These are phyloP conservation scores for Rapana venosa DNA, from an alignment of 2,888 invertebrate species.

Conservation along the genomic window DNA sequence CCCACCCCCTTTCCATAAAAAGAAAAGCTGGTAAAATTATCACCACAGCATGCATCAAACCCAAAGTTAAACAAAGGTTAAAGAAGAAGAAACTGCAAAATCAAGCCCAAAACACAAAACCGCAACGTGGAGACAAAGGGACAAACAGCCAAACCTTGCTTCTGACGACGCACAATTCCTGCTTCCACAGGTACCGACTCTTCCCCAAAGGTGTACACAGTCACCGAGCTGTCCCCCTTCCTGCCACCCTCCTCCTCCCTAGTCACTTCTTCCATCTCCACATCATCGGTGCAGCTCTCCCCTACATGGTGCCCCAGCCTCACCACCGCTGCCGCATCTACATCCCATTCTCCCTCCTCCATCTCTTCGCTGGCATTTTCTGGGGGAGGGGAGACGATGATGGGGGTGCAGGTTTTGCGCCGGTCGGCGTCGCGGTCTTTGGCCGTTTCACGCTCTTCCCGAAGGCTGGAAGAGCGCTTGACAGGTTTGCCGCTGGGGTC, in stretches of 20 bases:
- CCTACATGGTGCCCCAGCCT: not conserved
- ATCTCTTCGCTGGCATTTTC: not conserved
- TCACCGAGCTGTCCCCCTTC: slow-evolving; percentile 44
- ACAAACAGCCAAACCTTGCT: slow-evolving; percentile 25
- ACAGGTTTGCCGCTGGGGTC: slow-evolving; percentile 54
- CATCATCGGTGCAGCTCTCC: slow-evolving; percentile 38
- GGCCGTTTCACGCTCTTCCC: slow-evolving; percentile 58
- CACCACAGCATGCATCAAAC: too few species aligned
- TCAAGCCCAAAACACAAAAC: too few species aligned
- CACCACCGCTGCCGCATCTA: not conserved
- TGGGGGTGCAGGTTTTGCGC: slow-evolving; percentile 70
- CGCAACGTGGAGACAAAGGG: not conserved
- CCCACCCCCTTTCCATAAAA: too few species aligned
- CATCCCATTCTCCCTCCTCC: not conserved
- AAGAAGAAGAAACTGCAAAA: too few species aligned
- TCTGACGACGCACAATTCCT: slow-evolving; percentile 25
- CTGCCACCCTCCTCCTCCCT: slow-evolving; percentile 19
- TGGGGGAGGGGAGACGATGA: slow-evolving; percentile 57
- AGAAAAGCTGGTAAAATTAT: too few species aligned
- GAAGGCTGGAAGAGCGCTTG: slow-evolving; percentile 72
- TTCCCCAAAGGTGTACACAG: slow-evolving; percentile 56
- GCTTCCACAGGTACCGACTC: slow-evolving; percentile 23
- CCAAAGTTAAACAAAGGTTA: too few species aligned
- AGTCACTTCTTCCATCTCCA: slow-evolving; percentile 36
- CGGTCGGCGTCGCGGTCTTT: slow-evolving; percentile 63